phyloP scores from a whole-genome alignment of 2,888 invertebrate species.

The Zonitis immaculata region DNA sequence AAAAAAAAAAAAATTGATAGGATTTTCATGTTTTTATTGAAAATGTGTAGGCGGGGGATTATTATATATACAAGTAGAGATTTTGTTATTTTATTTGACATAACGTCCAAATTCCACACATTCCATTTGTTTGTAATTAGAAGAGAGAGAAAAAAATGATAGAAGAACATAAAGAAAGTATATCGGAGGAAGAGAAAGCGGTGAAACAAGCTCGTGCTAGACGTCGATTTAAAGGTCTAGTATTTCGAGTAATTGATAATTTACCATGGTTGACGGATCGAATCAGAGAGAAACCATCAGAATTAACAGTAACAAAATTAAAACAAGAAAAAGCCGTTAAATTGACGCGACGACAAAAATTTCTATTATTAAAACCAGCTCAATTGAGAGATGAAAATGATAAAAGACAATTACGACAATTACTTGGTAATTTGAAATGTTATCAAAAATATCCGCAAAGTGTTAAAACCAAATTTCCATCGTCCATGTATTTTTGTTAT shows the following conservation, averaged over 20 bases:
- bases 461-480: constrained; percentile 58
- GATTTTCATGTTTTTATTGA: background rate
- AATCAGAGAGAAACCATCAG: background rate
- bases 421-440: constrained; percentile 59
- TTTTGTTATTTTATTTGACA: background rate
- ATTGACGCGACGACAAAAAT: background rate
- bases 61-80: too few species aligned
- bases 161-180: background rate
- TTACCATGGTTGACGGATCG: constrained; percentile 53
- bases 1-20: background rate
- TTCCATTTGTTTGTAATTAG: background rate
- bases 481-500: constrained; percentile 59
- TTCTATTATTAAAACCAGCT: constrained; percentile 54
- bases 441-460: constrained; percentile 58
- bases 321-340: background rate
- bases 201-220: constrained; percentile 44
- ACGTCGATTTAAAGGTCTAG: constrained; percentile 54
- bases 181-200: constrained; percentile 30
- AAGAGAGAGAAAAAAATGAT: background rate
- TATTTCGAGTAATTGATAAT: constrained; percentile 56
- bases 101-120: background rate
- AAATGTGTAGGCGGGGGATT: background rate
- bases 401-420: constrained; percentile 54
- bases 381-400: constrained; percentile 57
- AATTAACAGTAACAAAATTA: background rate